Conservation (phyloP, 2,888 invertebrate genomes). For the Iphiclides podalirius region DNA sequence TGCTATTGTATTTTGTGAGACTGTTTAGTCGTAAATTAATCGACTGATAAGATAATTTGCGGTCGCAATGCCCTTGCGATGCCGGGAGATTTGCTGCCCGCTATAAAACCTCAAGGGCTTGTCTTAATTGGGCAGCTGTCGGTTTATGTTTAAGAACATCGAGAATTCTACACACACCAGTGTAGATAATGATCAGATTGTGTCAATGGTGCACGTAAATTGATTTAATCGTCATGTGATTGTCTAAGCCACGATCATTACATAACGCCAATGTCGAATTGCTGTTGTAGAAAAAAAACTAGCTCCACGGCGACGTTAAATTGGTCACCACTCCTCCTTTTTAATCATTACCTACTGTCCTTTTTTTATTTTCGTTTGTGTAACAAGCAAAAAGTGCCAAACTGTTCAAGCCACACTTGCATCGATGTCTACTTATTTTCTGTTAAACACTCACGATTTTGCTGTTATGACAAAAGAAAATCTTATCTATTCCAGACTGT, state of each 20-base stretch:
- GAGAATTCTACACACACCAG: too few species aligned
- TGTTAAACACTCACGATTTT: background rate
- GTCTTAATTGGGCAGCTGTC: slow-evolving; percentile 19
- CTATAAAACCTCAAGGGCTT: slow-evolving; percentile 27
- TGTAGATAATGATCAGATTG: too few species aligned
- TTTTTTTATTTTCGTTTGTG: slow-evolving; percentile 44
- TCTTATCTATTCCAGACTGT: slow-evolving; percentile 43
- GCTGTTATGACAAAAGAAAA: background rate
- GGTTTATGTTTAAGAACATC: slow-evolving; percentile 12
- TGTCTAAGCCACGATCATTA: slow-evolving; percentile 11
- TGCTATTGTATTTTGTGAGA: slow-evolving; percentile 30
- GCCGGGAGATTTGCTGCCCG: slow-evolving; percentile 38
- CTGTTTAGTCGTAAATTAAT: slow-evolving; percentile 47
- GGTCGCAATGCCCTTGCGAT: too few species aligned
- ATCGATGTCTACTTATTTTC: slow-evolving; percentile 25
- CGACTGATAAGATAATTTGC: slow-evolving; percentile 51
- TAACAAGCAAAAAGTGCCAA: background rate
- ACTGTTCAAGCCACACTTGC: slow-evolving; percentile 3
- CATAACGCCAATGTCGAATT: slow-evolving; percentile 33
- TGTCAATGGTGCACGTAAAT: too few species aligned
- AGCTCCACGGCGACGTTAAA: slow-evolving; percentile 57
- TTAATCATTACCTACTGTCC: slow-evolving; percentile 45
- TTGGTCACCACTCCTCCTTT: slow-evolving; percentile 30
- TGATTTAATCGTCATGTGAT: too few species aligned
- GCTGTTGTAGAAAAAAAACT: slow-evolving; percentile 78